Evolutionary conservation across 1,140 invertebrate species (phyloP).

Genomic region (Nephotettix cincticeps): DNA sequence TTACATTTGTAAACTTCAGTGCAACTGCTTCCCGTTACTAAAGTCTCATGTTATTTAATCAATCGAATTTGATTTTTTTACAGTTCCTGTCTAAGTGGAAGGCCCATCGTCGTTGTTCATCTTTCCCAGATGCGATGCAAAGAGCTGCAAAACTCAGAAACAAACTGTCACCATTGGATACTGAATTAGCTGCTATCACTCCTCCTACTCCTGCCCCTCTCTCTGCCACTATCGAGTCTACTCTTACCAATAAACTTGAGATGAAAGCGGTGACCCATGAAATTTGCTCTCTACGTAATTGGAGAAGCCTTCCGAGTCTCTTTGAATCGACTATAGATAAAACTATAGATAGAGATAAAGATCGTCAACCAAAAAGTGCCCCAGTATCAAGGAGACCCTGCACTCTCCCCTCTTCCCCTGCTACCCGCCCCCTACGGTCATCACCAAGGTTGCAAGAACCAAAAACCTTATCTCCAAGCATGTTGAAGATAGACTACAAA

Average conservation of each 20-base stretch:
- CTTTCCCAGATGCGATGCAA: conserved; percentile 47
- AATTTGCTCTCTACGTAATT: not conserved
- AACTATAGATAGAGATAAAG: not conserved
- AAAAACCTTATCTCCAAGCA: conserved; percentile 41
- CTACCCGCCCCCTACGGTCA: not conserved
- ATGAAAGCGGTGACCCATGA: no score
- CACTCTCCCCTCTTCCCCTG: conserved; percentile 22
- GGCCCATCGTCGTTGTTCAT: conserved; percentile 46
- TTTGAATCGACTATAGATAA: not conserved
- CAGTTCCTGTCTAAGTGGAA: conserved; percentile 44
- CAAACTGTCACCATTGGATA: not conserved
- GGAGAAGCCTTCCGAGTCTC: conserved; percentile 16
- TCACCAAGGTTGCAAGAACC: not conserved
- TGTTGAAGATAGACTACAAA: conserved; percentile 44
- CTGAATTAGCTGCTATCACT: conserved; percentile 17
- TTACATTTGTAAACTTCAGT: no score
- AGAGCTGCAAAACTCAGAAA: conserved; percentile 4
- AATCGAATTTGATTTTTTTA: no score
- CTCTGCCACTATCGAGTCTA: conserved; percentile 15
- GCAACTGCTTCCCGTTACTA: no score
- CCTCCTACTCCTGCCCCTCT: not conserved
- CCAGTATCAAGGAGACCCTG: conserved; percentile 11
- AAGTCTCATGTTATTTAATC: no score
- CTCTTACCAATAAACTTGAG: no score
- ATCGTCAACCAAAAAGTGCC: not conserved